Evolutionary conservation across 37 sponge, comb jelly and placozoan genomes (phyloP).

Genomic region (Aplysina aerophoba): DNA sequence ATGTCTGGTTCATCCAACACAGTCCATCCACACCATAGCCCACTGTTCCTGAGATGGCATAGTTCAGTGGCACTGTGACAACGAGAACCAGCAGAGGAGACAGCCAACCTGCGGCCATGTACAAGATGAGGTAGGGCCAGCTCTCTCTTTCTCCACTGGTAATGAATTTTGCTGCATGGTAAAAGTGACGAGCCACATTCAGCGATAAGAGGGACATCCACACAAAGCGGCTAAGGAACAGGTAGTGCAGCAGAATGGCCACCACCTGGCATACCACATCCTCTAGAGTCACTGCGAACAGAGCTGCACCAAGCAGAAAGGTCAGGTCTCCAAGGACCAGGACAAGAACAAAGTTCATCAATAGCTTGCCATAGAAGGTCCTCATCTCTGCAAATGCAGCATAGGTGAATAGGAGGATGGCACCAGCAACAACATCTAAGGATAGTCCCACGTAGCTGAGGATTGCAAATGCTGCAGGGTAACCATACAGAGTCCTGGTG

Average conservation of each 20-base stretch:
- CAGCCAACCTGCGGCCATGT: conserved; percentile 38
- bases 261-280: conserved; percentile 17
- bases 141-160: not conserved
- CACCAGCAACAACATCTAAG: conserved; percentile 38
- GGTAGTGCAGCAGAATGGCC: conserved; percentile 45
- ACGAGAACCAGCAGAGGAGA: conserved; percentile 15
- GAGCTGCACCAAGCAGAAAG: conserved; percentile 33
- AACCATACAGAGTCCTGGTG: no score
- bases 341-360: conserved; percentile 45
- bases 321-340: conserved; percentile 31
- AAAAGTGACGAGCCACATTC: conserved; percentile 10
- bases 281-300: not conserved
- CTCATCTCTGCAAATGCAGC: conserved; percentile 45
- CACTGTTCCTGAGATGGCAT: conserved; percentile 18
- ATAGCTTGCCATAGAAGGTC: conserved; percentile 48
- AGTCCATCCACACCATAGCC: conserved; percentile 35
- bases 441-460: conserved; percentile 55
- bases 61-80: conserved; percentile 36
- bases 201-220: conserved; percentile 45
- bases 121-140: not conserved
- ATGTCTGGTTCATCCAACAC: conserved; percentile 48
- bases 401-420: conserved; percentile 47
- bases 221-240: conserved; percentile 40
- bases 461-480: not conserved
- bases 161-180: not conserved